These are phyloP conservation scores for Belonocnema kinseyi DNA, from an alignment of 1,140 invertebrate species.

Conservation along the genomic window DNA sequence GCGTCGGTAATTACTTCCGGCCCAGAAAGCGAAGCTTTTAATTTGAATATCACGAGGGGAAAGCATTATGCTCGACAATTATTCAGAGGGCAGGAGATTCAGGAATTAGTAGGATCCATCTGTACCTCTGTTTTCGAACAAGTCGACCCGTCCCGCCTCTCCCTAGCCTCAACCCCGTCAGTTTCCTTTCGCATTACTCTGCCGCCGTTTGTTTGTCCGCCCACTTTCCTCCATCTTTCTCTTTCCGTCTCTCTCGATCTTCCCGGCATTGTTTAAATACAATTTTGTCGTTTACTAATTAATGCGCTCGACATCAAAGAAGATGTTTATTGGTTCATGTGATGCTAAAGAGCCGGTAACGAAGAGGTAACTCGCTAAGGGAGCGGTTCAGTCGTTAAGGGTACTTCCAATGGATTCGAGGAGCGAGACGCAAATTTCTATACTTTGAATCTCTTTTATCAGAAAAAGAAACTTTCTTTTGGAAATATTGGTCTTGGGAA, in stretches of 20 bases:
- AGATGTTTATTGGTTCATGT: conserved; percentile 77
- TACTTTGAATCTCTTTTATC: neutral
- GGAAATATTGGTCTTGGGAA: neutral
- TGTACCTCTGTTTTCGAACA: conserved; percentile 49
- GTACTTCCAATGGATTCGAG: conserved; percentile 35
- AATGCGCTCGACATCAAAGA: conserved; percentile 76
- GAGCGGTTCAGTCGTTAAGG: conserved; percentile 66
- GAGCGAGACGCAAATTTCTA: neutral
- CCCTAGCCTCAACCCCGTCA: conserved; percentile 4
- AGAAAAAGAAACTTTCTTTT: neutral
- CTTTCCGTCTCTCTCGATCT: conserved; percentile 40
- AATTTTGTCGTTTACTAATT: conserved; percentile 78
- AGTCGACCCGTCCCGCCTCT: conserved; percentile 35
- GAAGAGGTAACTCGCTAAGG: conserved; percentile 73
- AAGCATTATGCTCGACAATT: conserved; percentile 66
- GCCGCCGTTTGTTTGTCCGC: conserved; percentile 64
- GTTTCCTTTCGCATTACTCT: conserved; percentile 26
- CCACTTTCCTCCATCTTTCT: conserved; percentile 57
- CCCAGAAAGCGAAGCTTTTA: conserved; percentile 59
- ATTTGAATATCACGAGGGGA: conserved; percentile 58
- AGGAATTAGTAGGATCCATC: conserved; percentile 70
- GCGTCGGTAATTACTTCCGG: conserved; percentile 56
- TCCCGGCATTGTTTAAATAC: conserved; percentile 75
- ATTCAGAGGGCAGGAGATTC: conserved; percentile 64
- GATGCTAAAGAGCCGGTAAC: conserved; percentile 77